phyloP scores from a whole-genome alignment of 2,888 invertebrate genomes.

The Cryptophagus acutangulus region DNA sequence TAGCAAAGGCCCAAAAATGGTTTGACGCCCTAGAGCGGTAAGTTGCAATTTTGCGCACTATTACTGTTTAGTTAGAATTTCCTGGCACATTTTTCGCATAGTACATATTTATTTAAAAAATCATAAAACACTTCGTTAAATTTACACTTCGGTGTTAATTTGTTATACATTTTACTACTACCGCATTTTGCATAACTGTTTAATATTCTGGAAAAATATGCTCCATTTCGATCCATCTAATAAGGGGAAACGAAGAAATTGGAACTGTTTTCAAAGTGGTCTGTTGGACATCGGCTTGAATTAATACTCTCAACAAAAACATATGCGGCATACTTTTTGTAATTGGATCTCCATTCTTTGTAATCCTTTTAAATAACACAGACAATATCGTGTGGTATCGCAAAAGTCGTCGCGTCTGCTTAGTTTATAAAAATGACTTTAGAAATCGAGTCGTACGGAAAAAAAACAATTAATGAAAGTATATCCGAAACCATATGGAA shows the following conservation, averaged over 20 bases:
- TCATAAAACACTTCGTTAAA: slow-evolving; percentile 14
- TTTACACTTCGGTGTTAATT: slow-evolving; percentile 14
- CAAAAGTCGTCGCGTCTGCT: neutral
- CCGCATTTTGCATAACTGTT: no score
- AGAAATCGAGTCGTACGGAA: no score
- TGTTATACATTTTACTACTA: slow-evolving; percentile 3
- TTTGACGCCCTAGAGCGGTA: no score
- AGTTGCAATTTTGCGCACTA: slow-evolving; percentile 12
- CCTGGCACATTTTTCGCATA: no score
- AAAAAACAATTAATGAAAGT: neutral
- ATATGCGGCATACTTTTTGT: slow-evolving; percentile 33
- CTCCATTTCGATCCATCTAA: no score
- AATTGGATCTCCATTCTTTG: slow-evolving; percentile 30
- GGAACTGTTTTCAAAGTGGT: no score
- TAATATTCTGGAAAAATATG: no score
- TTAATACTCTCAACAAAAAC: no score
- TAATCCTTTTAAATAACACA: slow-evolving; percentile 33
- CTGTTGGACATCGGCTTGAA: slow-evolving; percentile 27
- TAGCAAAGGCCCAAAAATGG: no score
- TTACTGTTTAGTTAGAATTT: no score
- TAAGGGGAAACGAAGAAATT: no score
- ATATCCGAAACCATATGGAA: neutral
- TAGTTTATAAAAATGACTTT: no score
- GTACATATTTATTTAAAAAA: slow-evolving; percentile 13
- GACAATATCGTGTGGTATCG: slow-evolving; percentile 25